Percentiles rank a stretch among this genome's conserved stretches.
These are phyloP conservation scores for Accipiter virgatus DNA, from an alignment of 2,113 vertebrate species.

Conservation along the genomic window DNA sequence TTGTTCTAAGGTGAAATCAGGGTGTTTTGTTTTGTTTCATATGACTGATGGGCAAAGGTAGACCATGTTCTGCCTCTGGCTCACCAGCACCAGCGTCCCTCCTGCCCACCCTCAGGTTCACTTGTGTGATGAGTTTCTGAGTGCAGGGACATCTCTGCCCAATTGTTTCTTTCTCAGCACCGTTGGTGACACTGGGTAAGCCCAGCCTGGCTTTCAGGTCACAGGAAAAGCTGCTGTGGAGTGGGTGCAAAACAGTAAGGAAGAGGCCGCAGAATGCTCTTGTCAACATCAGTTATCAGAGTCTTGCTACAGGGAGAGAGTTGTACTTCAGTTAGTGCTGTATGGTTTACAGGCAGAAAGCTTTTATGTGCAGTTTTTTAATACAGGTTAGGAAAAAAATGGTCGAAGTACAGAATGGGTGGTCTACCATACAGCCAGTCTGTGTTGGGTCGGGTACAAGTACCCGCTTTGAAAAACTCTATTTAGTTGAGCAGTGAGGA, in stretches of 20 bases:
- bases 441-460: neutral
- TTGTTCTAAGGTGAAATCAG: neutral
- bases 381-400: too few relatives aligned
- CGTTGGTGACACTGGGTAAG: neutral
- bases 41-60: neutral
- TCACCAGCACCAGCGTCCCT: neutral
- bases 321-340: neutral
- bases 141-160: neutral
- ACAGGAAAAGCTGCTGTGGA: neutral
- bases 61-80: rapidly evolving
- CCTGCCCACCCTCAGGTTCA: neutral
- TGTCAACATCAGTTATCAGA: neutral
- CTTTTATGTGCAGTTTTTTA: neutral
- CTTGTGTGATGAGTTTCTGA: neutral
- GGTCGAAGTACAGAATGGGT: neutral
- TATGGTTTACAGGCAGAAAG: neutral
- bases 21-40: neutral
- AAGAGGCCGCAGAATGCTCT: neutral
- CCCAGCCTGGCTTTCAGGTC: neutral
- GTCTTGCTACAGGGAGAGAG: neutral
- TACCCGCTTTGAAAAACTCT: neutral
- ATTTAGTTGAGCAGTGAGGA: neutral
- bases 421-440: neutral
- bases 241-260: too few relatives aligned
- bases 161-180: neutral